Evolutionary conservation across 2,797 vertebrate genomes (phyloP).

Genomic region (Characodon lateralis): DNA sequence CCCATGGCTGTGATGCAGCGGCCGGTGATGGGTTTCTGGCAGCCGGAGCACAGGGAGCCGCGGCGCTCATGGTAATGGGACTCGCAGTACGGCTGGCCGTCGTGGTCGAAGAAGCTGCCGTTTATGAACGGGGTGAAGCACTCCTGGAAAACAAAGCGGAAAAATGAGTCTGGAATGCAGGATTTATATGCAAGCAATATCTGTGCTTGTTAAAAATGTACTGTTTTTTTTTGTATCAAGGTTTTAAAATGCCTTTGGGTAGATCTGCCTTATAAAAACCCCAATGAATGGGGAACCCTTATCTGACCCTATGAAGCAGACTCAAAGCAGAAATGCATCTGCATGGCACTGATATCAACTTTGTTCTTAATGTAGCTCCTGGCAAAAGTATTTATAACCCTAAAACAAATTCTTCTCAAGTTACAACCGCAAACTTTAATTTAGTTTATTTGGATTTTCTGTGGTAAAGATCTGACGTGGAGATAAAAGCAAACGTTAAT

Average conservation of each 20-base stretch:
- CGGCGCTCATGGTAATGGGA: constrained; percentile 93
- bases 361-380: not conserved
- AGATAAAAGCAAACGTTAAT: not conserved
- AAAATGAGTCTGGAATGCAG: not conserved
- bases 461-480: not conserved
- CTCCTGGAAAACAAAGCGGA: constrained; percentile 77
- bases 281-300: not conserved
- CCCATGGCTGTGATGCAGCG: constrained; percentile 97
- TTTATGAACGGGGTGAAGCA: constrained; percentile 94
- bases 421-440: not conserved
- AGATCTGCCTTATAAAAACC: not conserved
- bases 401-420: not conserved
- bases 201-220: not conserved
- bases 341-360: not conserved
- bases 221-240: not conserved
- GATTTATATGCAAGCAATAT: not conserved
- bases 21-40: constrained; percentile 97
- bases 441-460: too few relatives aligned
- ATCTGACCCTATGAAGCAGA: not conserved
- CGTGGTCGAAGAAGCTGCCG: constrained; percentile 96
- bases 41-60: constrained; percentile 92
- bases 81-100: constrained; percentile 95
- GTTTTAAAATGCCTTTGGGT: not conserved
- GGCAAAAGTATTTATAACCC: not conserved
- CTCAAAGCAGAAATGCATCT: not conserved